These are phyloP conservation scores for Istiophorus platypterus DNA, from an alignment of 2,113 vertebrate genomes.

Conservation along the genomic window DNA sequence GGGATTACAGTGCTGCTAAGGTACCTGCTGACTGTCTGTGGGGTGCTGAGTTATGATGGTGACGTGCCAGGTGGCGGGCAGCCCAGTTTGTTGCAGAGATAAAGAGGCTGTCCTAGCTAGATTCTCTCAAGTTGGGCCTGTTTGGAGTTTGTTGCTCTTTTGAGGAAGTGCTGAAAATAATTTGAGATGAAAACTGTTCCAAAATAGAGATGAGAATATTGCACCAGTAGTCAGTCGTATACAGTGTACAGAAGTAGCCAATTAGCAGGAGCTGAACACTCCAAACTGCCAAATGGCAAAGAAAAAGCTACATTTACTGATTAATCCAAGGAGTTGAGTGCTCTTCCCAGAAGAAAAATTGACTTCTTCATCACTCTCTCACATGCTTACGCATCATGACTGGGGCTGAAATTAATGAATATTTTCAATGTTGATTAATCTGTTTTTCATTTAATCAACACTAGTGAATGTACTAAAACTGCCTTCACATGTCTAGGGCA, in stretches of 20 bases:
- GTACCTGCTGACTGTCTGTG: conserved; percentile 36
- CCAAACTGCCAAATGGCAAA: conserved; percentile 2
- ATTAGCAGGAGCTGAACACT: conserved; percentile 18
- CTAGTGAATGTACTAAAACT: no score
- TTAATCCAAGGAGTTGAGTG: neutral
- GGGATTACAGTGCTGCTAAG: conserved; percentile 42
- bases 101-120: conserved; percentile 52
- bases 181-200: conserved; percentile 43
- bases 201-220: conserved; percentile 10
- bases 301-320: neutral
- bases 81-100: conserved; percentile 65
- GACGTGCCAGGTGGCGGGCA: conserved; percentile 47
- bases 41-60: conserved; percentile 48
- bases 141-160: conserved; percentile 33
- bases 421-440: neutral
- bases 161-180: conserved; percentile 57
- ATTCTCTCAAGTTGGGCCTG: conserved; percentile 4
- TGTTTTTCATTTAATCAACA: neutral
- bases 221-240: conserved; percentile 4
- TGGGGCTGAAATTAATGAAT: neutral
- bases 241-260: conserved; percentile 24
- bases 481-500: neutral
- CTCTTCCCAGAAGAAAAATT: neutral
- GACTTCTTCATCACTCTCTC: neutral
- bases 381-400: neutral